Evolutionary conservation across 2,113 vertebrate species (phyloP).

Genomic region (Malurus alboscapulatus): DNA sequence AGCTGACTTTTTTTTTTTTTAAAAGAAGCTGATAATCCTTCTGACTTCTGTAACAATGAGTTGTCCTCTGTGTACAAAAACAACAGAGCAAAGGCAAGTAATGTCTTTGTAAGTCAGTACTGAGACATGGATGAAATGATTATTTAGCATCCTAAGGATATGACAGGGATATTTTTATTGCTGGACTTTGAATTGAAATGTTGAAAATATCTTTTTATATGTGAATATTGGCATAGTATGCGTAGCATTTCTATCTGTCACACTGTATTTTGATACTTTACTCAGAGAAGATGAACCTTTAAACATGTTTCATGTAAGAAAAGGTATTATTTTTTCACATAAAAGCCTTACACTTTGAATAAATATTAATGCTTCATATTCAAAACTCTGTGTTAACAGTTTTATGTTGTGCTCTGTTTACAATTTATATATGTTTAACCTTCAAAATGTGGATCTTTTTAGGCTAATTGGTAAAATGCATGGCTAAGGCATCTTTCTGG

Average conservation of each 20-base stretch:
- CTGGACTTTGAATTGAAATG: conserved; percentile 23
- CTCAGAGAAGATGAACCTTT: conserved; percentile 11
- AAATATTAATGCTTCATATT: conserved; percentile 11
- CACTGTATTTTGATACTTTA: conserved; percentile 8
- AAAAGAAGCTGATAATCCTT: background rate
- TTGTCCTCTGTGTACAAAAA: conserved; percentile 25
- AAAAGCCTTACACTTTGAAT: conserved; percentile 22
- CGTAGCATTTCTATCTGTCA: conserved; percentile 4
- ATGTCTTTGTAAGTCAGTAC: conserved; percentile 26
- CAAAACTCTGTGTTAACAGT: background rate
- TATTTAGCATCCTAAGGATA: conserved; percentile 3
- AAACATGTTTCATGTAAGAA: background rate
- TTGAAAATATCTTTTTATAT: conserved; percentile 20
- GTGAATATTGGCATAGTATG: background rate
- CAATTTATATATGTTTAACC: background rate
- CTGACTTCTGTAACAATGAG: background rate
- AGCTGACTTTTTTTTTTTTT: background rate
- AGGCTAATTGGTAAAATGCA: background rate
- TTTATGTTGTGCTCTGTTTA: background rate
- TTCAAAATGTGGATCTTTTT: background rate
- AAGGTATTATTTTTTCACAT: background rate
- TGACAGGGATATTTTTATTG: background rate
- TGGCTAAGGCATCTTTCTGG: background rate
- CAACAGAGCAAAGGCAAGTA: conserved; percentile 3
- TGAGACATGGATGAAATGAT: conserved; percentile 8